Evolutionary conservation across 2,888 invertebrate genomes (phyloP).

Genomic region (Meiosimyza decipiens): DNA sequence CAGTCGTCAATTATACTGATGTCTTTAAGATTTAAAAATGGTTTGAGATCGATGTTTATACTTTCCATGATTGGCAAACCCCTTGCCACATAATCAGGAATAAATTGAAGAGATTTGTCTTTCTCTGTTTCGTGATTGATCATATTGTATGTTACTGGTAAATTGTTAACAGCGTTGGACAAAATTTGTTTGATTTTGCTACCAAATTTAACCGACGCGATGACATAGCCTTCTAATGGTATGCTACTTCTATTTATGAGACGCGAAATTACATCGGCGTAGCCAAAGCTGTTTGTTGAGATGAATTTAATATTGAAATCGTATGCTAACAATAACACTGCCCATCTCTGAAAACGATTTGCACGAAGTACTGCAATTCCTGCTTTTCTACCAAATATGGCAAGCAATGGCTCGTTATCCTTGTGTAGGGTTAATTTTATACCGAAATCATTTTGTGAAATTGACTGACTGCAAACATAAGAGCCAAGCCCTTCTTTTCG

Average conservation of each 20-base stretch:
- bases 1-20: slow-evolving; percentile 40
- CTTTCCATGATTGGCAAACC: slow-evolving; percentile 35
- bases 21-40: slow-evolving; percentile 41
- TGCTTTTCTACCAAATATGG: slow-evolving; percentile 42
- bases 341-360: slow-evolving; percentile 44
- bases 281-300: slow-evolving; percentile 45
- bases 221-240: slow-evolving; percentile 32
- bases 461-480: slow-evolving; percentile 54
- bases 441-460: slow-evolving; percentile 51
- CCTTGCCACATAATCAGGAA: slow-evolving; percentile 36
- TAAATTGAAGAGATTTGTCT: slow-evolving; percentile 24
- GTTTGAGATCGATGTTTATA: slow-evolving; percentile 23
- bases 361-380: slow-evolving; percentile 44
- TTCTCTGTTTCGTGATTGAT: slow-evolving; percentile 35
- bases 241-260: slow-evolving; percentile 31
- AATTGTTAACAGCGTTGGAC: slow-evolving; percentile 13
- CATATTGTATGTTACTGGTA: slow-evolving; percentile 40
- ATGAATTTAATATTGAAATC: slow-evolving; percentile 48
- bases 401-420: slow-evolving; percentile 42
- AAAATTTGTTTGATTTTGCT: slow-evolving; percentile 32
- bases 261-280: slow-evolving; percentile 42
- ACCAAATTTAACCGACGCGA: slow-evolving; percentile 35
- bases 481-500: slow-evolving; percentile 55
- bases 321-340: slow-evolving; percentile 44
- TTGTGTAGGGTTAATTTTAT: slow-evolving; percentile 41